Evolutionary conservation across 2,113 vertebrate genomes (phyloP).

Genomic region (Agelaius tricolor): DNA sequence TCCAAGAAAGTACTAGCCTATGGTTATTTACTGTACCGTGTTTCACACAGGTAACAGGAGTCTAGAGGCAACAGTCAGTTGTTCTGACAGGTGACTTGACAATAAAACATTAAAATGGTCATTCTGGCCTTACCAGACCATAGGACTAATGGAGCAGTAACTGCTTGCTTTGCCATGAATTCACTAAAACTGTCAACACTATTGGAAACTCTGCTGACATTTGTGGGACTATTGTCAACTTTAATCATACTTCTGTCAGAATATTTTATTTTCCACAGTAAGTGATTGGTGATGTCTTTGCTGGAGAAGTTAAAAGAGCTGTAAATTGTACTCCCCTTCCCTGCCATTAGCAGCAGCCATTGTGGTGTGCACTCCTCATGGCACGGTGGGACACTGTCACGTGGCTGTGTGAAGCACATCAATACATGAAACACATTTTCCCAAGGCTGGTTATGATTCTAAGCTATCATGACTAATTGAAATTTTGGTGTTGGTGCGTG

Average conservation of each 20-base stretch:
- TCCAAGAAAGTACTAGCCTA: background rate
- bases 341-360: background rate
- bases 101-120: background rate
- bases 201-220: background rate
- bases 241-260: background rate
- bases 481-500: background rate
- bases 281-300: background rate
- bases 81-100: constrained; percentile 3
- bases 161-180: background rate
- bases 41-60: background rate
- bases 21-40: background rate
- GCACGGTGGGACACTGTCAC: rapidly evolving
- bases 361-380: background rate
- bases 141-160: background rate
- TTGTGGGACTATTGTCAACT: background rate
- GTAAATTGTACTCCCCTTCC: background rate
- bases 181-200: background rate
- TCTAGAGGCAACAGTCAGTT: background rate
- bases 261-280: background rate
- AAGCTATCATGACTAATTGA: background rate
- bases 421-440: background rate
- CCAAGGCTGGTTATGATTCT: background rate
- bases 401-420: background rate
- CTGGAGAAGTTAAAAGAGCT: background rate
- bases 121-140: background rate